phyloP scores from a whole-genome alignment of 2,797 vertebrate species.

The Percopsis omiscomaycus region DNA sequence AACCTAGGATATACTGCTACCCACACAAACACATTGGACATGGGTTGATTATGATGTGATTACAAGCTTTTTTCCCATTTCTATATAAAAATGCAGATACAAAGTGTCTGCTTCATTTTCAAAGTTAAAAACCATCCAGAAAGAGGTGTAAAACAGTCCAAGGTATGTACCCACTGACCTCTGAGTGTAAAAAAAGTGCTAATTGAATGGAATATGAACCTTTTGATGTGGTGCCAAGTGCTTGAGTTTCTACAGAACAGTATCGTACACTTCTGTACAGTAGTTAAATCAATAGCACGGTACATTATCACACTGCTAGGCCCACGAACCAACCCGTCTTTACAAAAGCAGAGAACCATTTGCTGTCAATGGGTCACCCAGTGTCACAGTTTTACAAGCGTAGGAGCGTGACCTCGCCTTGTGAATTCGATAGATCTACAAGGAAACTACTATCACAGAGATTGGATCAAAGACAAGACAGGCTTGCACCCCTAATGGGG shows the following conservation, averaged over 20 bases:
- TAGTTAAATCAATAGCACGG: constrained; percentile 65
- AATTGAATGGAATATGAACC: constrained; percentile 71
- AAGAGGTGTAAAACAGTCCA: constrained; percentile 32
- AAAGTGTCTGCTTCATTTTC: constrained; percentile 19
- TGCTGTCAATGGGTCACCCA: constrained; percentile 52
- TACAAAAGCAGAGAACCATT: constrained; percentile 20
- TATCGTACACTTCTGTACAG: constrained; percentile 57
- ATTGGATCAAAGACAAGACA: constrained; percentile 18
- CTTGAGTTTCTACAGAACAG: constrained; percentile 65
- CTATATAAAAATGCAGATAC: too few species aligned
- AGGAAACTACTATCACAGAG: constrained; percentile 24
- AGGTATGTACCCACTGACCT: constrained; percentile 58
- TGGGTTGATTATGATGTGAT: too few species aligned
- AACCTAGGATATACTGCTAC: too few species aligned
- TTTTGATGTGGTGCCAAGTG: constrained; percentile 60
- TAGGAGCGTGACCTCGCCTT: constrained; percentile 51
- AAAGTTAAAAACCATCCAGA: constrained; percentile 62
- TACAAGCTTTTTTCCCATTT: too few species aligned
- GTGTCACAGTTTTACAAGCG: constrained; percentile 58
- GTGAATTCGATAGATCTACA: constrained; percentile 16
- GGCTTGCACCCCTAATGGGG: too few species aligned
- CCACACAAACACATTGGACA: too few species aligned
- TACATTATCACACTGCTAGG: constrained; percentile 65
- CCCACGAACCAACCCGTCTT: constrained; percentile 39
- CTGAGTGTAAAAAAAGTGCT: constrained; percentile 64